Evolutionary conservation across 2,797 vertebrate genomes (phyloP).

Genomic region (Cyclura pinguis): DNA sequence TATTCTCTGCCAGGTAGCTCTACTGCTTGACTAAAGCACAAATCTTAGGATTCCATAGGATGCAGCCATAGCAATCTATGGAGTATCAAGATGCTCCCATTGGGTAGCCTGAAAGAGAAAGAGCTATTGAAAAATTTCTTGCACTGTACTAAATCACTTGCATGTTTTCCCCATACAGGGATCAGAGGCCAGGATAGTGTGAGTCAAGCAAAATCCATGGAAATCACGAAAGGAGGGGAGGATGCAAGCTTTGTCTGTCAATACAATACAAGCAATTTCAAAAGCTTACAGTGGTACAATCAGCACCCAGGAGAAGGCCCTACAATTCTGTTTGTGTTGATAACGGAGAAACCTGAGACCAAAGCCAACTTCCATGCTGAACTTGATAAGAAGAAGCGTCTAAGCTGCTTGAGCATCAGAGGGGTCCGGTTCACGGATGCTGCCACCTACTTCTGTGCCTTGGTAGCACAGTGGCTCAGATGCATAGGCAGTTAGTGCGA

Average conservation of each 20-base stretch:
- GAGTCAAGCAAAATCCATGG: slow-evolving; percentile 26
- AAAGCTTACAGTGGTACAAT: slow-evolving; percentile 23
- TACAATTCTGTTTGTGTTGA: not conserved
- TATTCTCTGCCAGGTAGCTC: no score
- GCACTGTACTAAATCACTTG: not conserved
- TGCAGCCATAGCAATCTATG: no score
- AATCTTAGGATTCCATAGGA: no score
- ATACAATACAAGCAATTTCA: slow-evolving; percentile 20
- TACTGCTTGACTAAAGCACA: no score
- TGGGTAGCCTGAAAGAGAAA: no score
- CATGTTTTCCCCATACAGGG: slow-evolving; percentile 47
- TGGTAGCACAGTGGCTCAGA: slow-evolving; percentile 38
- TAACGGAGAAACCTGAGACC: not conserved
- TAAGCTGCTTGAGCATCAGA: slow-evolving; percentile 37
- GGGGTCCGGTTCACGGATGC: slow-evolving; percentile 32
- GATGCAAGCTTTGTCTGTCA: not conserved
- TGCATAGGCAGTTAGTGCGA: not conserved
- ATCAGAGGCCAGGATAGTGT: slow-evolving; percentile 42
- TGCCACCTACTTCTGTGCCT: slow-evolving; percentile 53
- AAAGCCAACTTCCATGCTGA: slow-evolving; percentile 21
- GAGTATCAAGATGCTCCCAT: no score
- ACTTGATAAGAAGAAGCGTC: not conserved
- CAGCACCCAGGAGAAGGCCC: not conserved
- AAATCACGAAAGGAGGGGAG: not conserved
- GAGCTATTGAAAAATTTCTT: not conserved